Conservation (phyloP, 2,797 vertebrate species). For the Acanthis flammea region DNA sequence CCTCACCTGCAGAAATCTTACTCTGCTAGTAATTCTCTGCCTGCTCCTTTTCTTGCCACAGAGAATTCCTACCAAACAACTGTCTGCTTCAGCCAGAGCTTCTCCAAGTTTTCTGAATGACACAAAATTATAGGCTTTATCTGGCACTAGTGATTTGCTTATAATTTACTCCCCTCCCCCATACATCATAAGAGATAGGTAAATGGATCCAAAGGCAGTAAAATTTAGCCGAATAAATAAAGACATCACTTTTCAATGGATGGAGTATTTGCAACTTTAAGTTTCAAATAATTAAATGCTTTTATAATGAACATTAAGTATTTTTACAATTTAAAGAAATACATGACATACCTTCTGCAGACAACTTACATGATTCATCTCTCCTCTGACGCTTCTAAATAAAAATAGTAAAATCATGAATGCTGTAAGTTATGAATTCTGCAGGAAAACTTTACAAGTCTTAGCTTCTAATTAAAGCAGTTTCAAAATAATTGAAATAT, state of each 20-base stretch:
- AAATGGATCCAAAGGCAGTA: background rate
- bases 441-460: background rate
- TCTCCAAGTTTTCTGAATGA: background rate
- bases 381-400: slow-evolving; percentile 87
- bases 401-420: slow-evolving; percentile 22
- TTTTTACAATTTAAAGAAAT: background rate
- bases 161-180: background rate
- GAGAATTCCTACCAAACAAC: background rate
- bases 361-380: slow-evolving; percentile 80
- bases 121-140: background rate
- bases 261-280: background rate
- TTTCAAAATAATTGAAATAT: background rate
- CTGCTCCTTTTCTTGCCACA: background rate
- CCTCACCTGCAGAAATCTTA: background rate
- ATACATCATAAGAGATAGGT: fast-evolving
- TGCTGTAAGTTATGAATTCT: background rate
- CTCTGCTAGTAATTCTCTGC: background rate
- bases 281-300: background rate
- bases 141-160: background rate
- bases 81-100: background rate
- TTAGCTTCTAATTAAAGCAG: background rate
- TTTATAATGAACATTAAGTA: background rate
- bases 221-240: background rate
- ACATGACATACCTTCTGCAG: slow-evolving; percentile 77
- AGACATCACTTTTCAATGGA: background rate